Evolutionary conservation across 2,888 invertebrate genomes (phyloP), one percentile per base, ranked within the genome.

Genomic region (Nephrocerus scutellatus): DNA sequence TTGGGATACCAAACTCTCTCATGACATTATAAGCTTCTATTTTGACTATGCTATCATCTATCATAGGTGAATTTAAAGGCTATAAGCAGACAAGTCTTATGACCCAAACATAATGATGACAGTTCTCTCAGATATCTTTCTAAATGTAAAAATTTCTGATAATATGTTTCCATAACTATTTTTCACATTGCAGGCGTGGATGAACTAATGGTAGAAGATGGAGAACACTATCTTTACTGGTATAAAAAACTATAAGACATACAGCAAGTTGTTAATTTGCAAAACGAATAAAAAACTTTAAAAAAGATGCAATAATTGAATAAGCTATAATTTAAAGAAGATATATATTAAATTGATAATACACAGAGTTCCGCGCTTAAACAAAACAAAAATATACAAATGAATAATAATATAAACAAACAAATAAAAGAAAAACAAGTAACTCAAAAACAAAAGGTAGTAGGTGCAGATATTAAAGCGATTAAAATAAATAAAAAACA

Each of bases 161-260:
- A 22, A 22, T 22, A 22, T 9, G 23, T 22, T 22, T 22, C 10
- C 23, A 22, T 22, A 22, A 9, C 14, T 18, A n/a, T 29, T 8
- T 18, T 25, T 15, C 5, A 15, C 18, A 24, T 47, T 46, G 1
- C 32, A 67, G 89, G 89, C 57, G 89, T 90, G 21, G 89, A 90
- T 61, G 89, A 89, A 59, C 71, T 89, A 50, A 73, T 84, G 57
- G 86, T 89, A 20, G 84, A 86, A 70, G 86, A 89, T 54, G 87
- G 88, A 14, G 88, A 89, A 62, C 85, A 88, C 61, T 89, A 88
- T 60, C 75, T 90, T 32, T 90, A 89, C 71, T 90, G 89, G 90
- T 90, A 89, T 72, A 89, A 89, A 73, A 88, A 89, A 70, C 74
- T 90, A 71, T 90, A 82, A 80, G 54, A 15, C 31, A 33, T 21